Evolutionary conservation across 2,888 invertebrate genomes (phyloP).

Genomic region (Aphidius colemani): DNA sequence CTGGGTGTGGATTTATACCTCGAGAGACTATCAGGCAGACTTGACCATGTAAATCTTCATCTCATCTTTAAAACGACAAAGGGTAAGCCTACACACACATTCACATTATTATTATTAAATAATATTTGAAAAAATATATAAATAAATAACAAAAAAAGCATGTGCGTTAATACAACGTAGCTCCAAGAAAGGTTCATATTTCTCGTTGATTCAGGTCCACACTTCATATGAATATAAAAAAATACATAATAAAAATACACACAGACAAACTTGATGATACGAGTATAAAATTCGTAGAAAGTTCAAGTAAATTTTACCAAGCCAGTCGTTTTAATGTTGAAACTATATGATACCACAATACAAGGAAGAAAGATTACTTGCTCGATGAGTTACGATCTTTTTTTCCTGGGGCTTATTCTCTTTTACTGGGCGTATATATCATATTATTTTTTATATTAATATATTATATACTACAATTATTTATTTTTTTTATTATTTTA

Average conservation of each 20-base stretch:
- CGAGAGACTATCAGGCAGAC: background rate
- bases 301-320: conserved; percentile 37
- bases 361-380: conserved; percentile 18
- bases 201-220: background rate
- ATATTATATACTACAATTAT: too few relatives aligned
- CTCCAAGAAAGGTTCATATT: conserved; percentile 2
- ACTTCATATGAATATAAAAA: background rate
- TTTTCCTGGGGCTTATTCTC: background rate
- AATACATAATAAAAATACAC: too few relatives aligned
- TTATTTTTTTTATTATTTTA: too few relatives aligned
- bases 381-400: conserved; percentile 19
- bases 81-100: background rate
- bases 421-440: too few relatives aligned
- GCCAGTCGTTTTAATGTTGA: background rate
- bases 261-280: background rate
- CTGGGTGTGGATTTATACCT: conserved; percentile 23
- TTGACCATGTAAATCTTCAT: conserved; percentile 13
- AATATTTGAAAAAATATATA: too few relatives aligned
- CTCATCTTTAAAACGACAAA: background rate
- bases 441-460: background rate
- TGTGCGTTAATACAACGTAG: too few relatives aligned
- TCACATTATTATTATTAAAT: background rate
- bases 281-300: conserved; percentile 36
- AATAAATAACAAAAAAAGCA: too few relatives aligned
- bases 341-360: conserved; percentile 11